phyloP scores from a whole-genome alignment of 2,888 invertebrate genomes.

The Volucella inanis region DNA sequence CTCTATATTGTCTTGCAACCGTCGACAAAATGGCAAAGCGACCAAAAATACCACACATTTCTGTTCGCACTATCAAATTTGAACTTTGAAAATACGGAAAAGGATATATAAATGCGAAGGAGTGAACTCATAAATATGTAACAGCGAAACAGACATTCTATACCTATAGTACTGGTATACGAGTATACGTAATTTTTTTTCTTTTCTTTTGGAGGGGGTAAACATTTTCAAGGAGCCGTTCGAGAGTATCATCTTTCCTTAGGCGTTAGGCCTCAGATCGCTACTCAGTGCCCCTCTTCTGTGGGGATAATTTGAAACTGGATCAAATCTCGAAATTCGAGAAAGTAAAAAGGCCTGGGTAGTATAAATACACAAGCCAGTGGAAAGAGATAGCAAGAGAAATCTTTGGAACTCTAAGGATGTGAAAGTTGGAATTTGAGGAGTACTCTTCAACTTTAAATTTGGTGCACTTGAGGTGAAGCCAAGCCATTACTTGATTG shows the following conservation, averaged over 20 bases:
- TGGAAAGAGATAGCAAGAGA: conserved; percentile 27
- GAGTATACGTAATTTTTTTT: conserved; percentile 24
- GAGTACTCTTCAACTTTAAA: conserved; percentile 69
- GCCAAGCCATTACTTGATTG: conserved; percentile 74
- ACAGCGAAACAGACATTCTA: background rate
- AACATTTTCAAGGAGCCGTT: conserved; percentile 57
- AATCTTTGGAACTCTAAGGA: conserved; percentile 63
- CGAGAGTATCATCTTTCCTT: conserved; percentile 28
- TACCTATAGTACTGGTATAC: background rate
- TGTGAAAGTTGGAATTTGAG: conserved; percentile 50
- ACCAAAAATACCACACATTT: conserved; percentile 53
- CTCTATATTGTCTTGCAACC: conserved; percentile 32
- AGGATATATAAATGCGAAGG: background rate
- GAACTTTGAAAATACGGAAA: conserved; percentile 20
- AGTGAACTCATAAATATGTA: conserved; percentile 1
- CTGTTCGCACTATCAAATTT: conserved; percentile 29
- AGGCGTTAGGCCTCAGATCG: conserved; percentile 55
- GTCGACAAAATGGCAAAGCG: background rate
- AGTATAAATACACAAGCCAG: conserved; percentile 25
- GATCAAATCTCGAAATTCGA: conserved; percentile 60
- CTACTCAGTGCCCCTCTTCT: conserved; percentile 44
- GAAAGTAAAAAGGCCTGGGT: conserved; percentile 48
- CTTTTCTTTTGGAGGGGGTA: background rate
- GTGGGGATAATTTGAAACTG: conserved; percentile 57
- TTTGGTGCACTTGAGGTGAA: conserved; percentile 72